phyloP scores from a whole-genome alignment of 2,797 vertebrate genomes.

The Notolepis coatsorum region DNA sequence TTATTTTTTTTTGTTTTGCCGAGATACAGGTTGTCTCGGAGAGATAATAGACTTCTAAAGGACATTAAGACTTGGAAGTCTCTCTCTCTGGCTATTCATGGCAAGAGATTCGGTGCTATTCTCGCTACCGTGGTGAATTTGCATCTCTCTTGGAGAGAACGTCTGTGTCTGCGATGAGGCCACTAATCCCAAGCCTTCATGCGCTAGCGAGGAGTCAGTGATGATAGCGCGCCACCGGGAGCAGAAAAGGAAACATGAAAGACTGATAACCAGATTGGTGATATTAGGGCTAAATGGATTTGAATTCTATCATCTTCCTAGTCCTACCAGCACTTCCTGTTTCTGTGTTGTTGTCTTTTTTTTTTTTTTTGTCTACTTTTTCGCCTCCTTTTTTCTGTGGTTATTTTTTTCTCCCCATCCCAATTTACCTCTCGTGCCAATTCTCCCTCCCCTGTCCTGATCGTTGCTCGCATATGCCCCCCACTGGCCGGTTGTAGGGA shows the following conservation, averaged over 20 bases:
- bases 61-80: slow-evolving; percentile 89
- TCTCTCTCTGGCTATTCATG: slow-evolving; percentile 85
- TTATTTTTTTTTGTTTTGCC: too few relatives aligned
- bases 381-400: neutral
- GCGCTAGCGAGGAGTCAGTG: slow-evolving; percentile 84
- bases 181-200: slow-evolving; percentile 83
- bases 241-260: slow-evolving; percentile 66
- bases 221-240: slow-evolving; percentile 65
- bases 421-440: neutral
- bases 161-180: slow-evolving; percentile 79
- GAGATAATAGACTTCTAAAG: slow-evolving; percentile 92
- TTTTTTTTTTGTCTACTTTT: neutral
- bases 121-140: slow-evolving; percentile 87
- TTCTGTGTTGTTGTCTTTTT: slow-evolving; percentile 4
- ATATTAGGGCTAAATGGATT: slow-evolving; percentile 84
- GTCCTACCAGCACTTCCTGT: slow-evolving; percentile 16
- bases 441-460: slow-evolving; percentile 9
- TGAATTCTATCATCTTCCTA: slow-evolving; percentile 36
- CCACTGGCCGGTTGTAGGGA: too few relatives aligned
- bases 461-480: too few relatives aligned
- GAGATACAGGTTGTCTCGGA: slow-evolving; percentile 82
- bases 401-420: neutral
- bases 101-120: slow-evolving; percentile 88
- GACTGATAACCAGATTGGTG: slow-evolving; percentile 78
- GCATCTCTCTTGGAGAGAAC: slow-evolving; percentile 82